phyloP scores from a whole-genome alignment of 2,888 invertebrate species.

The Spicauda simplicius region DNA sequence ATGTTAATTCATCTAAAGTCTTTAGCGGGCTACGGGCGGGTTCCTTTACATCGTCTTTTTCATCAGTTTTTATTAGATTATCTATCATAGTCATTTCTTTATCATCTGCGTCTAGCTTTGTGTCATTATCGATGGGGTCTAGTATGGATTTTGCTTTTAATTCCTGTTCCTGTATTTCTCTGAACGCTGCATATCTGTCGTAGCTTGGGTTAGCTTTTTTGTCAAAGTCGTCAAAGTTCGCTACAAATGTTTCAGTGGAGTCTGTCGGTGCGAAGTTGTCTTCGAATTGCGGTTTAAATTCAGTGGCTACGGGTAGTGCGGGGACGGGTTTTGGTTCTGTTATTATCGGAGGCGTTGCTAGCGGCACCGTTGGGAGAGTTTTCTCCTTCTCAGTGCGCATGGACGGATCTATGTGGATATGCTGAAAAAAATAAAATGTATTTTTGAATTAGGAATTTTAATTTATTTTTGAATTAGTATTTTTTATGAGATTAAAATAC shows the following conservation, averaged over 20 bases:
- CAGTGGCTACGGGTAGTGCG: constrained; percentile 40
- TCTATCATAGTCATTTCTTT: constrained; percentile 68
- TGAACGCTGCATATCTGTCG: constrained; percentile 94
- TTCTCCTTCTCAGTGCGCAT: constrained; percentile 60
- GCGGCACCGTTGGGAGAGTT: constrained; percentile 46
- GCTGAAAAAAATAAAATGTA: too few species aligned
- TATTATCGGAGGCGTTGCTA: constrained; percentile 37
- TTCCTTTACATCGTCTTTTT: constrained; percentile 61
- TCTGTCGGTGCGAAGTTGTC: constrained; percentile 84
- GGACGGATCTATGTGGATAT: constrained; percentile 68
- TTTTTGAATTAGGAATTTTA: too few species aligned
- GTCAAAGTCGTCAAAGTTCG: constrained; percentile 87
- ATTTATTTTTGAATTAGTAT: too few species aligned
- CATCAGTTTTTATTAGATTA: constrained; percentile 61
- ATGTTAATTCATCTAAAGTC: constrained; percentile 69
- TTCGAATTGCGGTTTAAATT: constrained; percentile 86
- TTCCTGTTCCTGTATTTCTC: constrained; percentile 93
- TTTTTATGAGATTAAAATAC: too few species aligned
- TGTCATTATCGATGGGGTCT: constrained; percentile 57
- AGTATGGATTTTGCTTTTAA: constrained; percentile 78
- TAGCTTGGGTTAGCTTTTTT: constrained; percentile 85
- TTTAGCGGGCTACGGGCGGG: constrained; percentile 68
- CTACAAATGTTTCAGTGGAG: constrained; percentile 84
- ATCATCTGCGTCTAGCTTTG: constrained; percentile 70
- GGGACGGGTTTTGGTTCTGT: constrained; percentile 49